Conservation (phyloP, 2,888 invertebrate species). For the Icerya purchasi region DNA sequence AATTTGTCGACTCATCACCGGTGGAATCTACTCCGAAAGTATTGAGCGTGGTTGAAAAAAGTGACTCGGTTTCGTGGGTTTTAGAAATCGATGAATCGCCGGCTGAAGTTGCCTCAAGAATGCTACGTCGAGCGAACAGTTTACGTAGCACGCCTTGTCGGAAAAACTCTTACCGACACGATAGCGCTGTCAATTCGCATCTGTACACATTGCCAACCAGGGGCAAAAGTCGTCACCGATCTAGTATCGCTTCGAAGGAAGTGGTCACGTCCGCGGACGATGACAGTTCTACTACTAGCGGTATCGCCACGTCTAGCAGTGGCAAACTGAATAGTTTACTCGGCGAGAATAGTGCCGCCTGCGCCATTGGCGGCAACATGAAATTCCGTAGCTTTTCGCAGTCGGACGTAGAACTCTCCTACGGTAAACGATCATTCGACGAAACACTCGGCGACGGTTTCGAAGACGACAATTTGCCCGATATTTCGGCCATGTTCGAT, state of each 20-base stretch:
- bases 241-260: not conserved
- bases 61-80: slow-evolving; percentile 69
- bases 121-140: slow-evolving; percentile 38
- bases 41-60: slow-evolving; percentile 64
- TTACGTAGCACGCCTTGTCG: slow-evolving; percentile 15
- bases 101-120: slow-evolving; percentile 44
- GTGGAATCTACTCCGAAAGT: slow-evolving; percentile 34
- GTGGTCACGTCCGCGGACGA: not conserved
- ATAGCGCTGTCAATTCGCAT: not conserved
- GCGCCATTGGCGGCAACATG: not conserved
- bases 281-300: not conserved
- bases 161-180: not conserved
- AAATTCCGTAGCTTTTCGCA: not conserved
- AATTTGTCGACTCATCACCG: not conserved
- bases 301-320: not conserved
- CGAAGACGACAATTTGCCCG: not conserved
- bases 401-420: not conserved
- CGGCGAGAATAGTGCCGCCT: not conserved
- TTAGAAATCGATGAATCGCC: slow-evolving; percentile 54
- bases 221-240: not conserved
- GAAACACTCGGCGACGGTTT: too few relatives aligned
- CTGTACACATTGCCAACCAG: not conserved
- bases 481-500: slow-evolving; percentile 11
- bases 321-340: not conserved
- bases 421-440: not conserved